Evolutionary conservation across 2,888 invertebrate genomes (phyloP), one percentile per base, ranked within the genome.

Genomic region (Leptarthrus brevirostris): DNA sequence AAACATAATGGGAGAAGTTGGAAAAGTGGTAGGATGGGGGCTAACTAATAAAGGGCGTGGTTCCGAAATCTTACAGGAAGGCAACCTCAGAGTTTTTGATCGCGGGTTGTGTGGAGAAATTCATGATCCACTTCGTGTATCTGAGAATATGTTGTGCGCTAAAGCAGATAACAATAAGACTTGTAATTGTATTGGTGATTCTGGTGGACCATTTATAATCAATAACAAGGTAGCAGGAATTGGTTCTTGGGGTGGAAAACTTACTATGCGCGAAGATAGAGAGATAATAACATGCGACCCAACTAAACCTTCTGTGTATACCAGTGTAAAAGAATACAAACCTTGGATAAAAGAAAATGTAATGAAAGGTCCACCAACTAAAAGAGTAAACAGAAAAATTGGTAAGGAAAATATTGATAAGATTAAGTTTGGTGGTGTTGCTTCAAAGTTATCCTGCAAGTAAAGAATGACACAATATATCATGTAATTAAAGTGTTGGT

Each of bases 211-310:
- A 16, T 26, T 56, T 5, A 26, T 56, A 4, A 30, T 56, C 2
- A 34, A 30, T 30, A 26, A 26, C 12, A 10, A 30, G 10, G 56
- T 56, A 16, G 56, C 26, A 56, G 56, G 56, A 4, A 56, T 56
- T 14, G 16, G 4, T 30, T 30, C 30, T 30, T 30, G 30, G 30
- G 3, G 30, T 8, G 30, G 30, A 16, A 10, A 56, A 8, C 30
- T 30, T 30, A 30, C 3, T 5, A 30, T 30, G 30, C 3, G 30
- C 3, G 14, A 56, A 14, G 24, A 16, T 34, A 16, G 56, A 16
- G 30, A 56, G 26, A 22, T 56, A 56, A 30, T 56, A 30, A 56
- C 14, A n/a, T 56, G 56, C 30, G 14, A 56, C 16, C 24, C 56
- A 1, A 14, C 4, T 24, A 30, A 16, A 10, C 56, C 56, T 30